Conservation (phyloP, 2,113 vertebrate species). For the Hippolais icterina region DNA sequence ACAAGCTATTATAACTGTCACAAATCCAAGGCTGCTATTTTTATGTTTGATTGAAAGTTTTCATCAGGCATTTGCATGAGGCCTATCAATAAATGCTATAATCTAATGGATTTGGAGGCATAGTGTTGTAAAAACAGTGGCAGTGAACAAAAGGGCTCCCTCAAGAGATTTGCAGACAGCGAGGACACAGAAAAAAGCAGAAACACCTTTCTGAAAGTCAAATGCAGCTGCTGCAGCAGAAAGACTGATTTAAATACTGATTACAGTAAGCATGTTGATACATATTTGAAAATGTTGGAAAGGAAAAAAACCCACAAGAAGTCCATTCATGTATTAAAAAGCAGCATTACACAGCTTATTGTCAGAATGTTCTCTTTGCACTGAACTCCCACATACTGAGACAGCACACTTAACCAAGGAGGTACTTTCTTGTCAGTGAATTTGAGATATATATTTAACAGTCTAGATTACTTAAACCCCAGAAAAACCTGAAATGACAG, state of each 20-base stretch:
- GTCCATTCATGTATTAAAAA: neutral
- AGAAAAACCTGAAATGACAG: neutral
- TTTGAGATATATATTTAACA: neutral
- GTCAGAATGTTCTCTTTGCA: neutral
- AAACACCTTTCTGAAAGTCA: neutral
- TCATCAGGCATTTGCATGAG: rapidly evolving
- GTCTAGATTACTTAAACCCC: neutral
- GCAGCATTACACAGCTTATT: neutral
- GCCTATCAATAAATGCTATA: neutral
- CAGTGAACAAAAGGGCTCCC: neutral
- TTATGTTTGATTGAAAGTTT: neutral
- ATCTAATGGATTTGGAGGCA: neutral
- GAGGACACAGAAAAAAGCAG: neutral
- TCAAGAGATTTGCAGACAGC: neutral
- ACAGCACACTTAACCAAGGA: neutral
- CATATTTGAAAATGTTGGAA: neutral
- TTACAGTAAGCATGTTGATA: neutral
- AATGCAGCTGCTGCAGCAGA: neutral
- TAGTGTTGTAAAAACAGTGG: neutral
- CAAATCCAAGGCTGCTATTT: neutral
- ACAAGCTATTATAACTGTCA: neutral
- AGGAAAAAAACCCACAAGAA: neutral
- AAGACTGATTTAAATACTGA: neutral
- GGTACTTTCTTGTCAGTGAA: neutral
- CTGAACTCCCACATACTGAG: neutral